Base-by-base conservation (phyloP, 2,113 vertebrate species). In the Cochlearius cochlearius region DNA sequence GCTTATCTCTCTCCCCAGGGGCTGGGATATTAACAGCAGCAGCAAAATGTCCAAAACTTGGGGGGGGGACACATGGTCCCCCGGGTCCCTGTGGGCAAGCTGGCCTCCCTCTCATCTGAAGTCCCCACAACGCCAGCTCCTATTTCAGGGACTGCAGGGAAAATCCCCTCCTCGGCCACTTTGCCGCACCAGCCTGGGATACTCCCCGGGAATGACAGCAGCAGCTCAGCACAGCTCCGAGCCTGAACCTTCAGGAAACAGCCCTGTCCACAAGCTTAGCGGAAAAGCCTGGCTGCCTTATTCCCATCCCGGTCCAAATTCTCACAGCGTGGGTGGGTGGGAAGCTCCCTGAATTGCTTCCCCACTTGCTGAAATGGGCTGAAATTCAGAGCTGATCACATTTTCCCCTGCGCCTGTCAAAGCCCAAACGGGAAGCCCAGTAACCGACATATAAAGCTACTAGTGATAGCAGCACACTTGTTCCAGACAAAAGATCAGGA, bases 401-500 rank as follows among this genome's bases (percentile, higher is more conserved):
- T 96, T 95, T 94, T 95, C 91, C 95, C 92, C 85, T 68, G 76
- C 12, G 94, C 90, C 91, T 96, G 90, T 97, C 95, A 95, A 92
- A 89, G 85, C 94, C 95, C 96, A 66, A 96, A 94, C 1, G 88
- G 92, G 91, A 97, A 97, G 90, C 80, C 77, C 92, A 94, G 84
- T 93, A 96, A 96, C 94, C 68, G 9, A 91, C 96, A 96, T 84
- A 96, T 96, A 98, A 98, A 97, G 98, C 98, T 98, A 98, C 98
- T 98, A 97, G 97, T 96, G 96, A 97, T 98, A 98, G 97, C 97
- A 97, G 97, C 97, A 98, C 98, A 98, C 98, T 98, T 98, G 97
- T 97, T 98, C 96, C 98, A 98, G 98, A 98, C 98, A 97, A 98
- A 98, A 97, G 97, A 98, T 97, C 98, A 97, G 97, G 97, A 98